A percentile compares a stretch with the other conserved stretches of the same genome.
Conservation (phyloP, 2,888 invertebrate genomes). For the Smittia aterrima region DNA sequence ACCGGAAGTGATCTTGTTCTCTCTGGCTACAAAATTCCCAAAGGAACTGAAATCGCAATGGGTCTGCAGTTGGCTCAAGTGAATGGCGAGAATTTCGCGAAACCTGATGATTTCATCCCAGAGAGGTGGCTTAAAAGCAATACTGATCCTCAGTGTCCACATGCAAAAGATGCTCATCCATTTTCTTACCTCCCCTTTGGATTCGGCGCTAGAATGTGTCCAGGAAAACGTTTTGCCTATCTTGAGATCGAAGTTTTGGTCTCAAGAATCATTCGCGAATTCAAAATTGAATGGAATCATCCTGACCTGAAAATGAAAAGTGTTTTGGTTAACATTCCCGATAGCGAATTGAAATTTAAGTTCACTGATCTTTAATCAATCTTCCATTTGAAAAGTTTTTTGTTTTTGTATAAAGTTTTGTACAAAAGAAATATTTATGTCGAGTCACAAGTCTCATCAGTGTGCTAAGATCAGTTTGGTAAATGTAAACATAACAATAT, state of each 20-base stretch:
- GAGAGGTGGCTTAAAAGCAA: conserved; percentile 66
- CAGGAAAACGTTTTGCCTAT: conserved; percentile 58
- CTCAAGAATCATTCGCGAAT: conserved; percentile 51
- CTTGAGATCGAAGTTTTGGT: conserved; percentile 63
- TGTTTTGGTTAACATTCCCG: conserved; percentile 48
- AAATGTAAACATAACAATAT: no score
- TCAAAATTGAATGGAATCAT: conserved; percentile 49
- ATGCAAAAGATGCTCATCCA: conserved; percentile 32
- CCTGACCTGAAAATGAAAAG: neutral
- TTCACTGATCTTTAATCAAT: conserved; percentile 46
- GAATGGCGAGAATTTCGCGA: conserved; percentile 61
- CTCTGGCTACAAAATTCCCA: conserved; percentile 63
- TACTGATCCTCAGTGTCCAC: conserved; percentile 31
- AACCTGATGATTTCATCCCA: conserved; percentile 64
- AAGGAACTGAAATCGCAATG: conserved; percentile 59
- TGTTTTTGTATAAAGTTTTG: no score
- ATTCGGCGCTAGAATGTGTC: conserved; percentile 43
- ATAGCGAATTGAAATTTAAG: conserved; percentile 51
- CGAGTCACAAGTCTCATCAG: no score
- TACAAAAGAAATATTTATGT: no score
- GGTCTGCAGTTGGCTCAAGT: conserved; percentile 56
- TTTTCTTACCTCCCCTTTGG: conserved; percentile 59
- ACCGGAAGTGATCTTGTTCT: conserved; percentile 59
- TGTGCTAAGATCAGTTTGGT: no score
- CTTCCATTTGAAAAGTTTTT: neutral